A percentile compares a stretch with the other conserved stretches of the same genome.
Evolutionary conservation across 2,113 vertebrate species (phyloP).

Genomic region (Cephalopterus ornatus): DNA sequence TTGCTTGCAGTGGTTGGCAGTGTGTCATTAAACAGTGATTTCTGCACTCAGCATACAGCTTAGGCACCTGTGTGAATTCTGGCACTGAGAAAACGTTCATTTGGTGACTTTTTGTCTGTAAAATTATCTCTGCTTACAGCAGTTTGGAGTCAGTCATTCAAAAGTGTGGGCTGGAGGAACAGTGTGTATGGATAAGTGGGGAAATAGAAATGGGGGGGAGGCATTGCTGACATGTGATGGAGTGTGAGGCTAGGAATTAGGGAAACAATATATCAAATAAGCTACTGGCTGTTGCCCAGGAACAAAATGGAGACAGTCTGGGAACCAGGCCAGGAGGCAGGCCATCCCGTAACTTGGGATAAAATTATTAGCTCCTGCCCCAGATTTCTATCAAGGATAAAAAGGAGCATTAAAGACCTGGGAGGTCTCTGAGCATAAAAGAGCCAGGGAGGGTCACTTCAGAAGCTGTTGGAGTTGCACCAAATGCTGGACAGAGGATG

Average conservation of each 20-base stretch:
- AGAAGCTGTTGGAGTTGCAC: not conserved
- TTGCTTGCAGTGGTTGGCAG: not conserved
- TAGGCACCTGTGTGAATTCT: not conserved
- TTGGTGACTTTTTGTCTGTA: not conserved
- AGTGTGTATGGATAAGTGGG: not conserved
- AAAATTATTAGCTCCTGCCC: conserved; percentile 42
- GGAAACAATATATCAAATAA: conserved; percentile 49
- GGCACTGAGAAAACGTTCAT: not conserved
- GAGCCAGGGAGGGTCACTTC: not conserved
- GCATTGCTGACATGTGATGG: not conserved
- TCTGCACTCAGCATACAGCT: not conserved
- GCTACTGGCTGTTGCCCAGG: conserved; percentile 36
- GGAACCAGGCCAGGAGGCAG: conserved; percentile 33
- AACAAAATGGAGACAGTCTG: conserved; percentile 58
- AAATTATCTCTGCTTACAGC: not conserved
- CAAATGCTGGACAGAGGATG: not conserved
- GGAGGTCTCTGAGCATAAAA: not conserved
- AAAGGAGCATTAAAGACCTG: not conserved
- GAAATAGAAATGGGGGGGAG: not conserved
- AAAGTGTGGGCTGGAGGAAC: not conserved
- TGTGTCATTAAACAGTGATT: not conserved
- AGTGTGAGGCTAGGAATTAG: conserved; percentile 3
- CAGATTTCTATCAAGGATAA: conserved; percentile 25
- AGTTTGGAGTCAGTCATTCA: not conserved
- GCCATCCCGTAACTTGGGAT: not conserved